Evolutionary conservation across 2,888 invertebrate species (phyloP).

Genomic region (Scaptomyza tumidula): DNA sequence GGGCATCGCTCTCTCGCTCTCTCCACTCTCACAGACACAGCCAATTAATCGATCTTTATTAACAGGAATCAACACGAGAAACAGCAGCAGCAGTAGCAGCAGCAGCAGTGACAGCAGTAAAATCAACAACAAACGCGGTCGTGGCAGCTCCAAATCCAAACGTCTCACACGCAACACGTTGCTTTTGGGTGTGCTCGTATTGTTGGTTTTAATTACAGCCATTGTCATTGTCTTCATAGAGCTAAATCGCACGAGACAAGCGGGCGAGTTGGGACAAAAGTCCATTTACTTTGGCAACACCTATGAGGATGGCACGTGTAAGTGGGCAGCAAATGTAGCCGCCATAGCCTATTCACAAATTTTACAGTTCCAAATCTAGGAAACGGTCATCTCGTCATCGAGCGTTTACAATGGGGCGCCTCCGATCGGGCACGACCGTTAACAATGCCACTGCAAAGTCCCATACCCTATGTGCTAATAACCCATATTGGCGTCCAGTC

Average conservation of each 20-base stretch:
- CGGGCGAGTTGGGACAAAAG: conserved; percentile 28
- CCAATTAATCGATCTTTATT: neutral
- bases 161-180: conserved; percentile 76
- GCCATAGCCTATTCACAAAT: conserved; percentile 65
- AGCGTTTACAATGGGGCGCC: conserved; percentile 84
- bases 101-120: conserved; percentile 15
- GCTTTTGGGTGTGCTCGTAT: conserved; percentile 71
- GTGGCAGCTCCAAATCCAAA: conserved; percentile 35
- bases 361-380: conserved; percentile 84
- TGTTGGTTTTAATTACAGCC: conserved; percentile 71
- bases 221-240: conserved; percentile 79
- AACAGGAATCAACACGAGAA: conserved; percentile 46
- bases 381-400: conserved; percentile 84
- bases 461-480: conserved; percentile 85
- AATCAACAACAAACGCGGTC: conserved; percentile 7
- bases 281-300: conserved; percentile 82
- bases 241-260: conserved; percentile 57
- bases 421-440: conserved; percentile 67
- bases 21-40: neutral
- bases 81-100: conserved; percentile 8
- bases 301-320: conserved; percentile 83
- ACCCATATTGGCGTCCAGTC: conserved; percentile 85
- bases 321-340: conserved; percentile 56
- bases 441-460: conserved; percentile 77
- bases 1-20: neutral